Conservation (phyloP, 1,140 invertebrate genomes). For the Zaprionus lachaisei region DNA sequence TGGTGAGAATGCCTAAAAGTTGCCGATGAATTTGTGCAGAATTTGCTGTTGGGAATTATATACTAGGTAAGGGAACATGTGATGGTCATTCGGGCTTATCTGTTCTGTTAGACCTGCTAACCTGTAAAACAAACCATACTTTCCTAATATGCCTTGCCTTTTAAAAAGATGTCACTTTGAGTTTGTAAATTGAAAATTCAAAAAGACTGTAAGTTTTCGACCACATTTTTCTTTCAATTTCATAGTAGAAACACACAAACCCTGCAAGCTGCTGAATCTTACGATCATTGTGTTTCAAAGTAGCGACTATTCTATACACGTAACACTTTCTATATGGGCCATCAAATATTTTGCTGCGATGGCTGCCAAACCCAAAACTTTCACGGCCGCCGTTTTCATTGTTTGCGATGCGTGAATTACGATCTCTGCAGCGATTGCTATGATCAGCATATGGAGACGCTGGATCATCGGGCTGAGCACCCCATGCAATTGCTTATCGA, state of each 20-base stretch:
- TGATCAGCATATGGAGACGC: constrained; percentile 53
- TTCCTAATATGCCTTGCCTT: neutral
- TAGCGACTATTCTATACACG: neutral
- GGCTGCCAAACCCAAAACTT: constrained; percentile 60
- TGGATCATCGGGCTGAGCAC: constrained; percentile 48
- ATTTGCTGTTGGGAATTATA: too few species aligned
- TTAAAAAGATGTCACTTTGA: constrained; percentile 28
- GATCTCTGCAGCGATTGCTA: constrained; percentile 67
- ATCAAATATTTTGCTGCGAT: constrained; percentile 61
- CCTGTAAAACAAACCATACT: too few species aligned
- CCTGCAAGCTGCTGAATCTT: constrained; percentile 7
- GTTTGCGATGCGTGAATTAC: constrained; percentile 62
- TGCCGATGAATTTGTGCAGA: too few species aligned
- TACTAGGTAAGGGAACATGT: too few species aligned
- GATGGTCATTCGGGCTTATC: too few species aligned
- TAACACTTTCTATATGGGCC: constrained; percentile 34
- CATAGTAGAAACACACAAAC: neutral
- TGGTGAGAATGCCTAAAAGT: too few species aligned
- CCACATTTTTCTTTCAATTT: constrained; percentile 26
- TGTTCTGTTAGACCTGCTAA: too few species aligned
- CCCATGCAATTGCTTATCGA: constrained; percentile 62
- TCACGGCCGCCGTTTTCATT: constrained; percentile 57
- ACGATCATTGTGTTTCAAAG: constrained; percentile 11
- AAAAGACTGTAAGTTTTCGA: constrained; percentile 35
- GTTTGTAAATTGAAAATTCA: constrained; percentile 28